Conservation (phyloP, 2,888 invertebrate genomes). For the Apamea sordens region DNA sequence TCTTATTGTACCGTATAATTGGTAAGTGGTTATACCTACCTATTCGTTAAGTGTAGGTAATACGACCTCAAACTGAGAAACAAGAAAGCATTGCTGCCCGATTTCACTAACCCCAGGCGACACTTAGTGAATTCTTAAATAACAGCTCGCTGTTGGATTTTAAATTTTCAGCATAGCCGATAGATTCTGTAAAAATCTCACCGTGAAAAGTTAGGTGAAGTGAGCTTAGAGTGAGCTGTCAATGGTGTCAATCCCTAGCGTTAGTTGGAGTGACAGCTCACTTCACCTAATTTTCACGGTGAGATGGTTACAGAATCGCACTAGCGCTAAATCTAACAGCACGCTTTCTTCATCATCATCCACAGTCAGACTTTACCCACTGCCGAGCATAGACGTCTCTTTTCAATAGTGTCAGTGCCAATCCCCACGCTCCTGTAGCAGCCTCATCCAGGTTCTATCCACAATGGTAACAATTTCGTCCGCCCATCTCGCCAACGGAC, state of each 20-base stretch:
- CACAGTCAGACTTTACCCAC: background rate
- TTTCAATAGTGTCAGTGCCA: background rate
- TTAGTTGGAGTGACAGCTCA: too few relatives aligned
- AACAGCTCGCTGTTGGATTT: background rate
- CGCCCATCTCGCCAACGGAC: background rate
- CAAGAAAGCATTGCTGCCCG: background rate
- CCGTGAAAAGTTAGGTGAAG: too few relatives aligned
- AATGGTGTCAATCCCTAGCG: too few relatives aligned
- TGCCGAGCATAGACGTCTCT: background rate
- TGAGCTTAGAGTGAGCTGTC: too few relatives aligned
- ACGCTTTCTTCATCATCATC: background rate
- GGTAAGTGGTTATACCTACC: background rate
- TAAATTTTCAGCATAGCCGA: background rate
- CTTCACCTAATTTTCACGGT: too few relatives aligned
- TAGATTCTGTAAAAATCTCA: too few relatives aligned
- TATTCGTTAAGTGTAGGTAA: background rate
- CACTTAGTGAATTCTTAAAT: background rate
- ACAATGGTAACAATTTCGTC: background rate
- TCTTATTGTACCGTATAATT: conserved; percentile 21
- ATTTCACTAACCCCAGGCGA: background rate
- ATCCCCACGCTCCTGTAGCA: background rate
- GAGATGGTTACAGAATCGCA: too few relatives aligned
- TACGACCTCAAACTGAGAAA: background rate
- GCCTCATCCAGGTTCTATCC: background rate
- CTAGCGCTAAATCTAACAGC: background rate